Evolutionary conservation across 2,888 invertebrate species (phyloP), one percentile per base, ranked within the genome.

Genomic region (Abrostola triplasia): DNA sequence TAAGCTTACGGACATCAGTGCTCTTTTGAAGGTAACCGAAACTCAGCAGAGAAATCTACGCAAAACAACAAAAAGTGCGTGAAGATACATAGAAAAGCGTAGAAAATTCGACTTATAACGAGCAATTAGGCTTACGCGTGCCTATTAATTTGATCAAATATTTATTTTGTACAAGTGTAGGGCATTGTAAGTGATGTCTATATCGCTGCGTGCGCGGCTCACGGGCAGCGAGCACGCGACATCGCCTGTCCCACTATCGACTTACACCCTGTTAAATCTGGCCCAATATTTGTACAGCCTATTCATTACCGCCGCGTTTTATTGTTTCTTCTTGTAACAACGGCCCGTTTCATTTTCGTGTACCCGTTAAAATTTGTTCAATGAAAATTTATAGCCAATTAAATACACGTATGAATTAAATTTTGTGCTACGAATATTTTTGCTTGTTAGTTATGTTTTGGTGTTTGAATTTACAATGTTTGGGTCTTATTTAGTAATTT

Each of bases 231-330:
- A 67, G 68, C 94, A 94, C 93, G 94, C 93, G 82, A 94, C 82
- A 79, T 93, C 79, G 92, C 93, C 92, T 93, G 93, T 83, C 83
- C 76, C 86, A 76, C 90, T 93, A 93, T 93, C 93, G 88, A 90
- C 91, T 93, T 93, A 93, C 93, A 94, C 91, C 89, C 89, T 91
- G 92, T 92, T 91, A 88, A 92, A 92, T 91, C 90, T 91, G 90
- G 85, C 90, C 87, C 89, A 90, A 92, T 93, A 92, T 93, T 93
- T 92, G 91, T 93, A 89, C 89, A 90, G 85, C 89, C 89, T 90
- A 90, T 91, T 92, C 91, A 92, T 92, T 92, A 91, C 87, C 84
- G 83, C 86, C 85, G 80, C 84, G 86, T 90, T 92, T 92, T 88
- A 90, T 91, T 88, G 90, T 91, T 89, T 88, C 87, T 88, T 87